A percentile compares a stretch with the other conserved stretches of the same genome.
Evolutionary conservation across 1,140 invertebrate genomes (phyloP).

Genomic region (Rhizoglyphus robini): DNA sequence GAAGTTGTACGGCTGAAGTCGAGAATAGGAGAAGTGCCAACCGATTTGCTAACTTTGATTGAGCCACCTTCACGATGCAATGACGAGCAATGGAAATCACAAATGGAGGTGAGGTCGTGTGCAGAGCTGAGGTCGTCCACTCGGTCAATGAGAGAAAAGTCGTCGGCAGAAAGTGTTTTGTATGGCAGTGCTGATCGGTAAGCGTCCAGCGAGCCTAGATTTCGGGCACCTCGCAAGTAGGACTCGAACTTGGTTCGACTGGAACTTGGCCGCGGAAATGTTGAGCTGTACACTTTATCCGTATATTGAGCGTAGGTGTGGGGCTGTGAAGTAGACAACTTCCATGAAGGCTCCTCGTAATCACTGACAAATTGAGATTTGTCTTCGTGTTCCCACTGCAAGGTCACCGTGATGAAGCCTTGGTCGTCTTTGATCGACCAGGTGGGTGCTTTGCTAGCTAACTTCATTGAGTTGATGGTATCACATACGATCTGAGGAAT

Average conservation of each 20-base stretch:
- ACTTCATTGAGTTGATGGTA: constrained; percentile 77
- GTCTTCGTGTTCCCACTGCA: constrained; percentile 66
- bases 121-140: constrained; percentile 23
- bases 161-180: constrained; percentile 17
- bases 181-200: constrained; percentile 23
- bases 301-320: background rate
- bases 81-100: constrained; percentile 87
- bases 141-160: constrained; percentile 17
- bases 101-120: constrained; percentile 44
- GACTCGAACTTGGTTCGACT: constrained; percentile 26
- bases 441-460: constrained; percentile 84
- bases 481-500: constrained; percentile 92
- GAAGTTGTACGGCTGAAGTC: constrained; percentile 34
- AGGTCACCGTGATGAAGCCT: constrained; percentile 76
- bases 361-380: constrained; percentile 21
- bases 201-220: constrained; percentile 14
- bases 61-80: constrained; percentile 76
- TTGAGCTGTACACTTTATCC: constrained; percentile 16
- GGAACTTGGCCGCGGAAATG: constrained; percentile 4
- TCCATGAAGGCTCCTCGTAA: constrained; percentile 20
- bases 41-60: constrained; percentile 75
- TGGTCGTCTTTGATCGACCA: constrained; percentile 96
- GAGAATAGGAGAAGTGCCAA: constrained; percentile 77
- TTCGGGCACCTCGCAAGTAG: background rate
- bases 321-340: constrained; percentile 15